Evolutionary conservation across 2,797 vertebrate genomes (phyloP), one percentile per base, ranked within the genome.

Genomic region (Emys orbicularis): DNA sequence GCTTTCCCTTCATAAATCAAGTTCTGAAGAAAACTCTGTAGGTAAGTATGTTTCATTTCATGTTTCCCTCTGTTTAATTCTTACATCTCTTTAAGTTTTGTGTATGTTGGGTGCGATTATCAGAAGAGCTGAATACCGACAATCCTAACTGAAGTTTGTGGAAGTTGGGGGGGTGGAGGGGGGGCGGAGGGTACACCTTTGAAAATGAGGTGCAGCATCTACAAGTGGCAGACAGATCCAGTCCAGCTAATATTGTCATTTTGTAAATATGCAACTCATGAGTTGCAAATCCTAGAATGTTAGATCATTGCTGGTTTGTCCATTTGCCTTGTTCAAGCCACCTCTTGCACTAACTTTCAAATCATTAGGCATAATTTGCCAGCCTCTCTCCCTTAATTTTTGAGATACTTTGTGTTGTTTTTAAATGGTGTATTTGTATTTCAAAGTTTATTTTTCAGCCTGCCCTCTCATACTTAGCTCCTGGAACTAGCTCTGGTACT

Each of bases 11-110:
- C 99, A 99, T 98, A 99, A 99, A 98, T 99, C 99, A 94, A 99
- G 98, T 98, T 99, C 99, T 3, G 99, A 99, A 98, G 99, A 99
- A 95, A 98, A 99, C 93, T 99, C 99, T 95, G 99, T 99, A 98
- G 99, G 99, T 99, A 97, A 98, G 98, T 98, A 96, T 34, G 56
- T 93, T 97, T 96, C 29, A 29, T 96, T 95, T 96, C 94, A 92
- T 93, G 61, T 85, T 94, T 50, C 72, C 21, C 59, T 11, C 54
- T 79, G 1, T 96, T 83, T 95, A 90, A 97, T 97, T 86, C 81
- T 92, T 96, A 87, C 94, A 53, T 44, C 77, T 9, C 93, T 94
- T 92, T 90, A 83, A 89, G 83, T 90, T 95, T 90, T 81, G 44
- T 83, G 79, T 93, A 52, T 89, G 37, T 84, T 90, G n/a, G 59